phyloP scores from a whole-genome alignment of 2,797 vertebrate genomes.

The Sparidentex hasta region DNA sequence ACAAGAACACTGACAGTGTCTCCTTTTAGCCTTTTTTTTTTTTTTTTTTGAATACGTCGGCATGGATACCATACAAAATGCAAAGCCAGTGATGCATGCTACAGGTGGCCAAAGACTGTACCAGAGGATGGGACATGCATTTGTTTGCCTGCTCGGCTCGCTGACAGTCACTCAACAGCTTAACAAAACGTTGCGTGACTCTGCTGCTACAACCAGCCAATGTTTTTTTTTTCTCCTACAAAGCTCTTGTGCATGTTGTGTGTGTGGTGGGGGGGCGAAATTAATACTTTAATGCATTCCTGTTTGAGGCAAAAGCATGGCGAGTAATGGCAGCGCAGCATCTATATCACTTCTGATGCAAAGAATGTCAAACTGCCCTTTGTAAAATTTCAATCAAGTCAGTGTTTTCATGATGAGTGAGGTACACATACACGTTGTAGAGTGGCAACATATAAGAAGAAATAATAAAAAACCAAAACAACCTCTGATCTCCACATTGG shows the following conservation, averaged over 20 bases:
- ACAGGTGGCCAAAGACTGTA: slow-evolving; percentile 74
- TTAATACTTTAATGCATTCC: slow-evolving; percentile 49
- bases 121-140: slow-evolving; percentile 66
- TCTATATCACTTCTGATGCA: slow-evolving; percentile 42
- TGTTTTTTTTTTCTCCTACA: slow-evolving; percentile 28
- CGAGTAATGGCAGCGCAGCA: slow-evolving; percentile 37
- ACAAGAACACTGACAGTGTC: slow-evolving; percentile 64
- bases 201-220: slow-evolving; percentile 48
- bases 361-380: slow-evolving; percentile 34
- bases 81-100: slow-evolving; percentile 77
- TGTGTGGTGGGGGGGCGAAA: slow-evolving; percentile 28
- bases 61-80: slow-evolving; percentile 68
- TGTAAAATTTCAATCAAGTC: slow-evolving; percentile 35
- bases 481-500: slow-evolving; percentile 38
- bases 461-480: slow-evolving; percentile 6
- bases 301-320: slow-evolving; percentile 36
- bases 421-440: slow-evolving; percentile 26
- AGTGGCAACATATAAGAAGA: slow-evolving; percentile 18
- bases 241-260: slow-evolving; percentile 33
- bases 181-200: slow-evolving; percentile 38
- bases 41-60: slow-evolving; percentile 9
- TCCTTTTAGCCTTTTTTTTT: slow-evolving; percentile 51
- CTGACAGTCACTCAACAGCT: slow-evolving; percentile 60
- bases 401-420: slow-evolving; percentile 25
- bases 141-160: slow-evolving; percentile 64